A percentile compares a stretch with the other conserved stretches of the same genome.
Evolutionary conservation across 2,797 vertebrate species (phyloP).

Genomic region (Oryzias dopingdopingensis): DNA sequence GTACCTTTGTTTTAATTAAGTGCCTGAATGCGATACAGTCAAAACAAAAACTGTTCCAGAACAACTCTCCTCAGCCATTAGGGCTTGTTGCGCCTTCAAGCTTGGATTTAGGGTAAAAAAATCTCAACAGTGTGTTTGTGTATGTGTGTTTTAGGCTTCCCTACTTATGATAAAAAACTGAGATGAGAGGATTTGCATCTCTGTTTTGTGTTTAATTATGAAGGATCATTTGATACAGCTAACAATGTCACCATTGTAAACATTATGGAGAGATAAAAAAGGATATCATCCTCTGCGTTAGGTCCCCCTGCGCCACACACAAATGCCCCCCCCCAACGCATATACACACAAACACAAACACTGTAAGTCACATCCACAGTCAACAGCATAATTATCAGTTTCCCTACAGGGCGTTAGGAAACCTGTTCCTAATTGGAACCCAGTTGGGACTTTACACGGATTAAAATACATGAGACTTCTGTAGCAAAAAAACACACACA

Average conservation of each 20-base stretch:
- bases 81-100: slow-evolving; percentile 28
- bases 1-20: slow-evolving; percentile 29
- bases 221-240: slow-evolving; percentile 61
- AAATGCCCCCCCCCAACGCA: slow-evolving; percentile 33
- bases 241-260: slow-evolving; percentile 61
- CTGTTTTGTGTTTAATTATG: slow-evolving; percentile 64
- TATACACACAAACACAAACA: slow-evolving; percentile 48
- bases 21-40: slow-evolving; percentile 19
- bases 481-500: slow-evolving; percentile 55
- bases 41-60: slow-evolving; percentile 21
- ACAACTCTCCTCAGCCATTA: slow-evolving; percentile 16
- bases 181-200: slow-evolving; percentile 61
- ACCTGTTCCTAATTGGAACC: slow-evolving; percentile 83
- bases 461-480: slow-evolving; percentile 79
- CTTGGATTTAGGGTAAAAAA: slow-evolving; percentile 16
- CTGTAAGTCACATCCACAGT: slow-evolving; percentile 69
- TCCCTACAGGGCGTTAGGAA: slow-evolving; percentile 74
- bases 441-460: slow-evolving; percentile 78
- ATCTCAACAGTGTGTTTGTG: slow-evolving; percentile 9
- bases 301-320: slow-evolving; percentile 43
- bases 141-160: slow-evolving; percentile 12
- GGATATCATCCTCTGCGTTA: slow-evolving; percentile 57
- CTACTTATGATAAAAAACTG: slow-evolving; percentile 50
- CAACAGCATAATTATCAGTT: slow-evolving; percentile 81
- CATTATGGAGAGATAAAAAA: slow-evolving; percentile 62